phyloP scores from a whole-genome alignment of 2,888 invertebrate genomes.

The Agonopterix alstromeriana region DNA sequence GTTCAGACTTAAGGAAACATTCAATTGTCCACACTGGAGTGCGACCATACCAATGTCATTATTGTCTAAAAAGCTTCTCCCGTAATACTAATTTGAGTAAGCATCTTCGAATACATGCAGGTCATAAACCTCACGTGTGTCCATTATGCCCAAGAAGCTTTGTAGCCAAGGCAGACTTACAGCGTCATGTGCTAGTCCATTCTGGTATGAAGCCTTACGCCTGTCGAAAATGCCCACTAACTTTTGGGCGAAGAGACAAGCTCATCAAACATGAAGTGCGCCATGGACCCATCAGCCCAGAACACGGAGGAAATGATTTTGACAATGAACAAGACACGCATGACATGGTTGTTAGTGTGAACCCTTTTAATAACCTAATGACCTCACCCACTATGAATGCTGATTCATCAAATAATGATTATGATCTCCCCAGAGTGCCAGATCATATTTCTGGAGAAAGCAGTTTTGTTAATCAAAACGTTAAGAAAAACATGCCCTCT shows the following conservation, averaged over 20 bases:
- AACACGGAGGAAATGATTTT: slow-evolving; percentile 41
- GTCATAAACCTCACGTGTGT: slow-evolving; percentile 84
- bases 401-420: slow-evolving; percentile 41
- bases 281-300: slow-evolving; percentile 66
- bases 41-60: slow-evolving; percentile 83
- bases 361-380: slow-evolving; percentile 74
- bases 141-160: slow-evolving; percentile 84
- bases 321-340: slow-evolving; percentile 51
- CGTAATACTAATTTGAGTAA: slow-evolving; percentile 86
- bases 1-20: slow-evolving; percentile 84
- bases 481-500: slow-evolving; percentile 44
- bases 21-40: slow-evolving; percentile 87
- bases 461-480: slow-evolving; percentile 57
- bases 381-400: slow-evolving; percentile 43
- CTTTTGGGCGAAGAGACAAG: slow-evolving; percentile 83
- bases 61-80: slow-evolving; percentile 85
- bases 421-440: slow-evolving; percentile 67
- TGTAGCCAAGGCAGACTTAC: slow-evolving; percentile 81
- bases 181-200: slow-evolving; percentile 81
- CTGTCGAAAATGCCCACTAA: slow-evolving; percentile 80
- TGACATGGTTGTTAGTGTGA: slow-evolving; percentile 79
- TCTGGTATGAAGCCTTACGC: slow-evolving; percentile 80
- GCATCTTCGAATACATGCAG: slow-evolving; percentile 83
- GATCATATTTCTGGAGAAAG: slow-evolving; percentile 71
- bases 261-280: slow-evolving; percentile 80